These are phyloP conservation scores for Sylvilagus bachmani DNA, from an alignment of 2,113 vertebrate genomes.

Conservation along the genomic window DNA sequence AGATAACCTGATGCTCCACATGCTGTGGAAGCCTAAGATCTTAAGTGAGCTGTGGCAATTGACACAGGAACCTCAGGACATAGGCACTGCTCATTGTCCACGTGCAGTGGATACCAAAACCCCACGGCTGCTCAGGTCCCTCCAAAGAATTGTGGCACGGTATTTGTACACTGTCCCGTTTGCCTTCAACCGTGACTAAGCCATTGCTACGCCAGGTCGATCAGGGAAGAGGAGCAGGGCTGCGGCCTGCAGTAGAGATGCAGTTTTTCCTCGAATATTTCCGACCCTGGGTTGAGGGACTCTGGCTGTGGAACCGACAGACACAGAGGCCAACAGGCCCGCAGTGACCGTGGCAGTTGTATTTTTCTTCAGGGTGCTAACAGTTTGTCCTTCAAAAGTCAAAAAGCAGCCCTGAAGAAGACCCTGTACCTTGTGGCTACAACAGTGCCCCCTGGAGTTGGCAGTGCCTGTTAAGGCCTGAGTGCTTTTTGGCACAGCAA, in stretches of 20 bases:
- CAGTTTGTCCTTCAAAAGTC: slow-evolving; percentile 41
- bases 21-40: neutral
- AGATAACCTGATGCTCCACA: neutral
- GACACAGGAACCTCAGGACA: neutral
- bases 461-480: slow-evolving; percentile 6
- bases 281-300: neutral
- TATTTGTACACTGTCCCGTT: too few relatives aligned
- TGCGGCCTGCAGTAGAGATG: neutral
- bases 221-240: neutral
- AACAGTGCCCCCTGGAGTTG: neutral
- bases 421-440: neutral
- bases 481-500: too few relatives aligned
- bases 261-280: neutral
- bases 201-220: neutral
- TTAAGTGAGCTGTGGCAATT: neutral
- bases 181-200: neutral
- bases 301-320: neutral
- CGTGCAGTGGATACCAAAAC: neutral
- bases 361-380: slow-evolving; percentile 18
- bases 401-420: neutral
- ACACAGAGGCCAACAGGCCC: neutral
- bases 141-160: neutral
- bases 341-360: neutral
- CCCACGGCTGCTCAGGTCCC: neutral
- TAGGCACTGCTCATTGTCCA: neutral